phyloP scores from a whole-genome alignment of 2,888 invertebrate genomes.

The Drosophila mayaguana region DNA sequence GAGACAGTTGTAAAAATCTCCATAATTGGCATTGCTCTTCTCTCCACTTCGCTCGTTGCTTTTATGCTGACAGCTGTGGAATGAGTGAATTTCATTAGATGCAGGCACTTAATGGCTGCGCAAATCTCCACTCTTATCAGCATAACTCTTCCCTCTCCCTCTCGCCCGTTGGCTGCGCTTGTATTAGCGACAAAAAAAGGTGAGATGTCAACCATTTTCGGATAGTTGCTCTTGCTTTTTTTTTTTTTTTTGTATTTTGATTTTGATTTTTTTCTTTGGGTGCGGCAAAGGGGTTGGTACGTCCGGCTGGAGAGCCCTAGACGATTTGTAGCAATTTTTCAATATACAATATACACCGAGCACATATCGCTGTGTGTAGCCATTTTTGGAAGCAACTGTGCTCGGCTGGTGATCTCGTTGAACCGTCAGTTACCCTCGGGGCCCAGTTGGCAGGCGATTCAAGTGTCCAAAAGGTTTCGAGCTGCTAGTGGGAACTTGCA shows the following conservation, averaged over 20 bases:
- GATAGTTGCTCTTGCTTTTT: slow-evolving; percentile 67
- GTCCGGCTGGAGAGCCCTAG: slow-evolving; percentile 49
- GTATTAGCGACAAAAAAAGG: slow-evolving; percentile 22
- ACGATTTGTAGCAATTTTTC: slow-evolving; percentile 69
- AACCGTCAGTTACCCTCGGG: slow-evolving; percentile 54
- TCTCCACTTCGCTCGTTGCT: background rate
- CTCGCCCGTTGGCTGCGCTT: slow-evolving; percentile 55
- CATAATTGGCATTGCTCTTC: background rate
- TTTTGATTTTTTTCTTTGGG: slow-evolving; percentile 42
- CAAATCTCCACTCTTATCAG: background rate
- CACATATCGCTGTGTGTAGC: slow-evolving; percentile 64
- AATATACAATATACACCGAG: slow-evolving; percentile 3
- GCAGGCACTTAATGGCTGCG: slow-evolving; percentile 13
- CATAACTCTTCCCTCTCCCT: background rate
- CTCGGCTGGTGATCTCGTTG: slow-evolving; percentile 59
- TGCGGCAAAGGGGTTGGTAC: slow-evolving; percentile 67
- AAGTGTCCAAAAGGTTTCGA: slow-evolving; percentile 76
- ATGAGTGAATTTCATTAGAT: slow-evolving; percentile 1
- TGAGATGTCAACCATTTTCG: slow-evolving; percentile 82
- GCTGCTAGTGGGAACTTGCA: slow-evolving; percentile 28
- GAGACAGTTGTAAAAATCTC: background rate
- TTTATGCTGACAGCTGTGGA: background rate
- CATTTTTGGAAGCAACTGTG: slow-evolving; percentile 60
- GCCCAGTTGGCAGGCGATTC: slow-evolving; percentile 47
- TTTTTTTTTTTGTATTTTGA: background rate